Conservation (phyloP, 2,888 invertebrate species). For the Autographa gamma region DNA sequence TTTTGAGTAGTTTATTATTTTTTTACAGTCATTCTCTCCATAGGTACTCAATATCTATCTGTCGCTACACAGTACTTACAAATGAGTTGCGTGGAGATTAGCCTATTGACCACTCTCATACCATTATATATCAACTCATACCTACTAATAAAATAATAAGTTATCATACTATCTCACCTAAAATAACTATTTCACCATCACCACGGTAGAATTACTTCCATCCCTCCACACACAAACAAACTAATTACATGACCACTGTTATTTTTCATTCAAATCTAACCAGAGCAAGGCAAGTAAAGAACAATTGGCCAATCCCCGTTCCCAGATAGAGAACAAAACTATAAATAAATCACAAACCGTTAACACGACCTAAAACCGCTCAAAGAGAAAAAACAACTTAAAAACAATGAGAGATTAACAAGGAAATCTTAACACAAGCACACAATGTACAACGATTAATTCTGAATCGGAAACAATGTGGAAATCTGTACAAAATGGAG, state of each 20-base stretch:
- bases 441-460: constrained; percentile 71
- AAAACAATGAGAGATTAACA: constrained; percentile 48
- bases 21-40: too few species aligned
- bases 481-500: constrained; percentile 49
- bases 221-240: neutral
- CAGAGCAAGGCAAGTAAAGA: constrained; percentile 11
- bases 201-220: neutral
- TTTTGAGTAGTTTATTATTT: too few species aligned
- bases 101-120: too few species aligned
- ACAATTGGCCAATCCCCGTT: constrained; percentile 31
- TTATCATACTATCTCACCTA: too few species aligned
- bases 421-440: constrained; percentile 28
- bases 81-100: too few species aligned
- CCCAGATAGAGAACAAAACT: constrained; percentile 20
- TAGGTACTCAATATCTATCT: too few species aligned
- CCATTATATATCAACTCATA: too few species aligned
- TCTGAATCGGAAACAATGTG: constrained; percentile 59
- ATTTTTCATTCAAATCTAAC: neutral
- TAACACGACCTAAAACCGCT: constrained; percentile 55
- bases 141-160: too few species aligned
- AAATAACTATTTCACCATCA: neutral
- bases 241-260: neutral
- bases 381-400: constrained; percentile 29
- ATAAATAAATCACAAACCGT: constrained; percentile 49
- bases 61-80: too few species aligned